A percentile compares a stretch with the other conserved stretches of the same genome.
Evolutionary conservation across 2,888 invertebrate genomes (phyloP).

Genomic region (Notocelia uddmanniana): DNA sequence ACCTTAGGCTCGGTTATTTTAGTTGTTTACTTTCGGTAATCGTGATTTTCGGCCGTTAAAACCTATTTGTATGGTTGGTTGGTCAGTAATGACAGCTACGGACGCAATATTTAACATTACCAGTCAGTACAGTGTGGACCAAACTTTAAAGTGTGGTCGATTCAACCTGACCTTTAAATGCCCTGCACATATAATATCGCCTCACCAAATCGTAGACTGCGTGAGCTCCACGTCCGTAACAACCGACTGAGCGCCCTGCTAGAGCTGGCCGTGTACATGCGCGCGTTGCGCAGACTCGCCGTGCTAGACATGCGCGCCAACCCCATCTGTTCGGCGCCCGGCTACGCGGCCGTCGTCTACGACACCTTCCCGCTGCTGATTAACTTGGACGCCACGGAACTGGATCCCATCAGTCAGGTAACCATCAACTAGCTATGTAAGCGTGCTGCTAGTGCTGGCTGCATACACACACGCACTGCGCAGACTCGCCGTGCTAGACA

Average conservation of each 20-base stretch:
- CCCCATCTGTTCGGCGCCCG: slow-evolving; percentile 67
- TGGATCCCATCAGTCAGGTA: slow-evolving; percentile 73
- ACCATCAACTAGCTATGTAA: not conserved
- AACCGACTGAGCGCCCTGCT: slow-evolving; percentile 68
- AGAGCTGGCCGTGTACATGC: slow-evolving; percentile 77
- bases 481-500: slow-evolving; percentile 67
- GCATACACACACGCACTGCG: slow-evolving; percentile 74
- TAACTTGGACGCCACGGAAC: slow-evolving; percentile 64
- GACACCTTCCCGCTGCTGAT: slow-evolving; percentile 71
- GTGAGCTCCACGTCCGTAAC: slow-evolving; percentile 72
- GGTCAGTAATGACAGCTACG: no score
- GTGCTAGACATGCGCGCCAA: slow-evolving; percentile 75
- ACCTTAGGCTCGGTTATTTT: no score
- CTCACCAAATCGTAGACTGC: slow-evolving; percentile 59
- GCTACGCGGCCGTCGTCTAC: slow-evolving; percentile 71
- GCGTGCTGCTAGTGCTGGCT: slow-evolving; percentile 70
- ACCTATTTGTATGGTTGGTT: no score
- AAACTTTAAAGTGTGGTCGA: no score
- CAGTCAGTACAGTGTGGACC: not conserved
- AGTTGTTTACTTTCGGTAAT: no score
- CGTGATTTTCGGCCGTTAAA: no score
- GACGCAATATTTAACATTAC: no score
- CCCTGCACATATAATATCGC: no score
- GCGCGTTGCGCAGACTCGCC: slow-evolving; percentile 66
- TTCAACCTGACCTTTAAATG: no score